A percentile compares a stretch with the other conserved stretches of the same genome.
phyloP scores from a whole-genome alignment of 2,888 invertebrate genomes.

The Tethea ocularis region DNA sequence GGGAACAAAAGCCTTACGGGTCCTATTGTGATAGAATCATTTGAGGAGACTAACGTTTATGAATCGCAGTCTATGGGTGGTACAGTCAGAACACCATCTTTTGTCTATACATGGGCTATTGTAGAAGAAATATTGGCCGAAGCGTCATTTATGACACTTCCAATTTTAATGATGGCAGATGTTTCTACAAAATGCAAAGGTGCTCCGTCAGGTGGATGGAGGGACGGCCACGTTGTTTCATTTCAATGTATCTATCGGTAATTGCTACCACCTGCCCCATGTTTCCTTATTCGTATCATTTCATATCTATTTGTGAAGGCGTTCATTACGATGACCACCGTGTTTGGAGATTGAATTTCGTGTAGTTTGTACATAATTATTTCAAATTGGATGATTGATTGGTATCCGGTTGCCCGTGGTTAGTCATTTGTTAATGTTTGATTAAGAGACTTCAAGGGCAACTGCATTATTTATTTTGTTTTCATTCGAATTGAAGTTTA shows the following conservation, averaged over 20 bases:
- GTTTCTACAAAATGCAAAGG: slow-evolving; percentile 43
- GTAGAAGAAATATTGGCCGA: slow-evolving; percentile 58
- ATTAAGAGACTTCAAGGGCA: not conserved
- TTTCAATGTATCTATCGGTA: slow-evolving; percentile 55
- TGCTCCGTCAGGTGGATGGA: slow-evolving; percentile 27
- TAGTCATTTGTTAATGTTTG: slow-evolving; percentile 6
- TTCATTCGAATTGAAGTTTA: not conserved
- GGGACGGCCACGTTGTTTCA: slow-evolving; percentile 46
- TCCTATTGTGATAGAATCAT: slow-evolving; percentile 57
- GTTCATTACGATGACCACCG: slow-evolving; percentile 7
- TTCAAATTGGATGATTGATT: slow-evolving; percentile 31
- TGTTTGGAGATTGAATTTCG: slow-evolving; percentile 7
- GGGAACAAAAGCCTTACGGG: slow-evolving; percentile 59
- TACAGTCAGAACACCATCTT: slow-evolving; percentile 40
- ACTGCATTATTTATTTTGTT: not conserved
- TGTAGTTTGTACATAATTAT: slow-evolving; percentile 17
- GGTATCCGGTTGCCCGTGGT: slow-evolving; percentile 14
- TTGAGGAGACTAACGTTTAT: slow-evolving; percentile 49
- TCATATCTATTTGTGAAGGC: slow-evolving; percentile 21
- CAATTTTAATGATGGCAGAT: slow-evolving; percentile 64
- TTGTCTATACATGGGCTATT: slow-evolving; percentile 56
- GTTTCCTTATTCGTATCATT: slow-evolving; percentile 43
- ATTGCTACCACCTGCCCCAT: slow-evolving; percentile 66
- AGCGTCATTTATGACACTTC: slow-evolving; percentile 71
- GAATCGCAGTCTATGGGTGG: slow-evolving; percentile 57